Evolutionary conservation across 2,888 invertebrate genomes (phyloP).

Genomic region (Trichogramma dendrolimi): DNA sequence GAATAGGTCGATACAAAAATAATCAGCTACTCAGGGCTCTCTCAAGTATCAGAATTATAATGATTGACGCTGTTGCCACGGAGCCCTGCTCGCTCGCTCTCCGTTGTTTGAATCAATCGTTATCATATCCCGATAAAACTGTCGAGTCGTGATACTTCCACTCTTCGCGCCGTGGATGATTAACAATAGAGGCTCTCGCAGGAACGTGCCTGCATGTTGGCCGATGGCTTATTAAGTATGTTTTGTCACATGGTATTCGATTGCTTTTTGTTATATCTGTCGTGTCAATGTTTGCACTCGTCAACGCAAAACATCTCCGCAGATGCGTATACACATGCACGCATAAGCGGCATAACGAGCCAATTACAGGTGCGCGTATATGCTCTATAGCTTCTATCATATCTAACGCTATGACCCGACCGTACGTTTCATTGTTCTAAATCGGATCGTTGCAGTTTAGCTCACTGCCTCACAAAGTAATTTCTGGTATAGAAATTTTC

Average conservation of each 20-base stretch:
- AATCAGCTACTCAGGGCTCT: neutral
- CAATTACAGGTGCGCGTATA: constrained; percentile 14
- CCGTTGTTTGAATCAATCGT: constrained; percentile 15
- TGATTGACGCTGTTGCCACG: constrained; percentile 5
- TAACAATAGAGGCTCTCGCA: constrained; percentile 2
- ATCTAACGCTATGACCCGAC: neutral
- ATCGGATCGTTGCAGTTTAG: neutral
- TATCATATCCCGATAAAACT: constrained; percentile 21
- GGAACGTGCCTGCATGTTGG: neutral
- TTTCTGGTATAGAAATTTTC: no score
- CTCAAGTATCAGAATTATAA: constrained; percentile 21
- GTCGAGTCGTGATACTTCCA: constrained; percentile 11
- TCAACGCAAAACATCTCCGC: no score
- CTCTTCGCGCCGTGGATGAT: neutral
- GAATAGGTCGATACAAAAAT: no score
- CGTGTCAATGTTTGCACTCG: neutral
- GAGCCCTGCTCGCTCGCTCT: no score
- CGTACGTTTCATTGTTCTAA: constrained; percentile 13
- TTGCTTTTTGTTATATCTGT: neutral
- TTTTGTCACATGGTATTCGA: neutral
- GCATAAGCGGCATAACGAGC: constrained; percentile 20
- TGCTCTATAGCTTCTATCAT: neutral
- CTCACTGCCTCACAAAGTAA: no score
- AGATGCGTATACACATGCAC: neutral
- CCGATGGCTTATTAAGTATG: constrained; percentile 17